Base-by-base conservation (phyloP, 1,140 invertebrate species). In the Drosophila suzukii region DNA sequence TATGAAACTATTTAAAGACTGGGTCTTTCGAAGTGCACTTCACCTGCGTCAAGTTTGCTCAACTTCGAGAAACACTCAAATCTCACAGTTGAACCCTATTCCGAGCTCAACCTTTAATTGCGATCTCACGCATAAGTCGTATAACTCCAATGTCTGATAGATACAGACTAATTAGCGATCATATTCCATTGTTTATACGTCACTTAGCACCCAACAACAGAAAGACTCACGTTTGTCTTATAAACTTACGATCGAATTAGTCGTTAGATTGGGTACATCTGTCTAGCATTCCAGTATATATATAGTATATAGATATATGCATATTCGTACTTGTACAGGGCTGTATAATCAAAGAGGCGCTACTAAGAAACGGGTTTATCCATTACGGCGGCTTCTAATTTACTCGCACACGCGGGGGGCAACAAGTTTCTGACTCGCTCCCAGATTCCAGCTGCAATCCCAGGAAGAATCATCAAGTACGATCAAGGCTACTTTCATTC, bases 91-190 rank as follows among this genome's bases (percentile, higher is more conserved):
- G 1, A 36, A 57, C 43, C 65, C 65, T 41, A 36, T 8, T 20
- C 13, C 15, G 6, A 39, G 17, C 38, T 17, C 20, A 20, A 27
- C 30, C 36, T 36, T 73, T 73, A 74, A 73, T 74, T 73, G 56
- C 0, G 1, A 61, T 30, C 41, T 73, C 70, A 73, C 70, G 70
- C 12, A 50, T 49, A 36, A 24, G 30, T 41, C 67, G 63, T 17
- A 57, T 41, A 57, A 49, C 63, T 41, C 27, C 47, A 27, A 70
- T 50, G 53, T 57, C 67, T 70, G 46, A 50, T 63, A 38, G 66
- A 75, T 63, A 75, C 44, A 38, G 50, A 75, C 57, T 74, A 75
- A 75, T 75, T 75, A 75, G 72, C 59, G 72, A 63, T 65, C 32
- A 46, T 57, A 54, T 50, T 20, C 53, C 50, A 36, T 38, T 75